Base-by-base conservation (phyloP, 2,888 invertebrate species). In the Andrena flavipes region DNA sequence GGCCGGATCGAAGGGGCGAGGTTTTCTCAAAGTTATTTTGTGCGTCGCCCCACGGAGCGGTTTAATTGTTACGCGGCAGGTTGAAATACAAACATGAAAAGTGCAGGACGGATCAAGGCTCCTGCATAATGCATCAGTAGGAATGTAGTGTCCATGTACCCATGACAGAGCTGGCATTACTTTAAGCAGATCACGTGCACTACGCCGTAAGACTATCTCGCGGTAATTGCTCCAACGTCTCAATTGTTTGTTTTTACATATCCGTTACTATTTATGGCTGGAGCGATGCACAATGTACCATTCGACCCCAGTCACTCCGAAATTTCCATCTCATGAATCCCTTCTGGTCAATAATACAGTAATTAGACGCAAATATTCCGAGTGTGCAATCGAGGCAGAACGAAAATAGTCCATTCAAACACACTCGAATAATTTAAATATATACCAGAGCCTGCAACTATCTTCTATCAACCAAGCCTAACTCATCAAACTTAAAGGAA, bases 101-200 rank as follows among this genome's bases (percentile, higher is more conserved):
- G 49, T 35, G 10, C 26, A 26, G 23, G 35, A 49, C 75, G 42
- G 30, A 69, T 76, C 64, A 13, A 29, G 33, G 16, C 30, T 75
- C 48, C 48, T 85, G 51, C 63, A 85, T 85, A 85, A 86, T 86
- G 76, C 69, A 86, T 62, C 49, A 35, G 13, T 20, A n/a, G 33
- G 69, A 59, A 29, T 26, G 23, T 42, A n/a, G 54, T 30, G 60
- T 60, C 73, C 48, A 54, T 63, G 60, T 60, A 73, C 29, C 42
- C 42, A 48, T 26, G 42, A 65, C 33, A 77, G 69, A 80, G 70
- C 49, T 75, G 29, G 68, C 62, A 69, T 79, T 84, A 84, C 74
- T 82, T 73, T 76, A 80, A 86, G 26, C 80, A 76, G 71, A 84
- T 82, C 67, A 82, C 56, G 71, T 70, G 68, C 64, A 20, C 16